Conservation (phyloP, 2,113 vertebrate genomes). For the Lamprologus tigripictilis region DNA sequence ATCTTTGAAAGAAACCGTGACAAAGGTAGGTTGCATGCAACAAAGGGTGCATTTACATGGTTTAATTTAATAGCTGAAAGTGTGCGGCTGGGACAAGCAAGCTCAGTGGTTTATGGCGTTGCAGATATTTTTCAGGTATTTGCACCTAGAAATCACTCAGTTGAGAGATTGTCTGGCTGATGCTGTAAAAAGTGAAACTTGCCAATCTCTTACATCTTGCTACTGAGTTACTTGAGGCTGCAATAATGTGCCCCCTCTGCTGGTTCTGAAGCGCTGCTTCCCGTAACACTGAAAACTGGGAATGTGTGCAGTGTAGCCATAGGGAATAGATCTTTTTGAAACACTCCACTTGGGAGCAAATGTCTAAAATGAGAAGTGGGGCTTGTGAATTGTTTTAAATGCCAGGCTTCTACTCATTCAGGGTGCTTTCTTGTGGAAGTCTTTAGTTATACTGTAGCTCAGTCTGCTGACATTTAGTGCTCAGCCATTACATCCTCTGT, state of each 20-base stretch:
- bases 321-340: constrained; percentile 26
- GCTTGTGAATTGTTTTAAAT: constrained; percentile 44
- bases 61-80: background rate
- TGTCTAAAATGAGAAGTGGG: constrained; percentile 24
- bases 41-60: background rate
- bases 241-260: background rate
- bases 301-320: background rate
- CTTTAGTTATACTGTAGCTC: constrained; percentile 31
- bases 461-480: constrained; percentile 59
- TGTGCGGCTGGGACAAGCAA: background rate
- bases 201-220: background rate
- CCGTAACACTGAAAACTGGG: background rate
- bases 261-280: background rate
- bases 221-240: background rate
- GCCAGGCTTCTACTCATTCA: constrained; percentile 29
- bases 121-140: background rate
- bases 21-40: background rate
- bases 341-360: constrained; percentile 22
- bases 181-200: background rate
- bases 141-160: background rate
- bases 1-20: background rate
- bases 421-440: background rate
- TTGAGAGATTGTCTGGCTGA: background rate
- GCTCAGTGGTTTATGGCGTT: background rate
- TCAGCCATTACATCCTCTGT: constrained; percentile 5